Conservation (phyloP, 2,888 invertebrate genomes). For the Parascotia fuliginaria region DNA sequence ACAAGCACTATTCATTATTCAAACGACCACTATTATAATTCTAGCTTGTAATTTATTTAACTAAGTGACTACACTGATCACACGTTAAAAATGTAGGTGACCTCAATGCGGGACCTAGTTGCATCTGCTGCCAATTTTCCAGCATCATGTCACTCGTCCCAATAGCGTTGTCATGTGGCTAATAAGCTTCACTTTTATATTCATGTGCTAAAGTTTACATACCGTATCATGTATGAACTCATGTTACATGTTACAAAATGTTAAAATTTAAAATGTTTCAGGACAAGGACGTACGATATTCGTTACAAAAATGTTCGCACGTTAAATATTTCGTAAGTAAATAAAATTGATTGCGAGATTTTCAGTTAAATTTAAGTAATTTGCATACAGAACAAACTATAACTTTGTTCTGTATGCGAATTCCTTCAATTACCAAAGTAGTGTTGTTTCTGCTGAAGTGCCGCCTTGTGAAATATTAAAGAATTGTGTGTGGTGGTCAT, state of each 20-base stretch:
- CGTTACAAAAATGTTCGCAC: neutral
- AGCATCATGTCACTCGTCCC: neutral
- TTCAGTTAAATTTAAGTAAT: no score
- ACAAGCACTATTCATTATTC: no score
- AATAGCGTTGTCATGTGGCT: conserved; percentile 3
- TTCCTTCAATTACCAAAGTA: no score
- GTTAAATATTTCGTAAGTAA: neutral
- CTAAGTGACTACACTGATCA: neutral
- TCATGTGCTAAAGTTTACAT: no score
- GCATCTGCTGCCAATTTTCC: conserved; percentile 15
- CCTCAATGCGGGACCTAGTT: conserved; percentile 13
- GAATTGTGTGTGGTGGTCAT: no score
- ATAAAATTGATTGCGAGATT: neutral
- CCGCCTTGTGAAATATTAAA: no score
- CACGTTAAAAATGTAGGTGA: conserved; percentile 10
- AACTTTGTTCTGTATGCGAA: no score
- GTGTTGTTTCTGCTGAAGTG: no score
- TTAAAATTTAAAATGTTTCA: conserved; percentile 8
- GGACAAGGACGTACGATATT: neutral
- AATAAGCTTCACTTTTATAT: neutral
- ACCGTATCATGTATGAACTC: conserved; percentile 3
- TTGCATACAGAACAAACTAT: no score
- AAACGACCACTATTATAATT: no score
- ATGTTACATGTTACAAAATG: neutral
- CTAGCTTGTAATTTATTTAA: neutral